Percentiles rank a stretch among this genome's conserved stretches.
These are phyloP conservation scores for Hololepta plana DNA, from an alignment of 2,888 invertebrate species.

Conservation along the genomic window DNA sequence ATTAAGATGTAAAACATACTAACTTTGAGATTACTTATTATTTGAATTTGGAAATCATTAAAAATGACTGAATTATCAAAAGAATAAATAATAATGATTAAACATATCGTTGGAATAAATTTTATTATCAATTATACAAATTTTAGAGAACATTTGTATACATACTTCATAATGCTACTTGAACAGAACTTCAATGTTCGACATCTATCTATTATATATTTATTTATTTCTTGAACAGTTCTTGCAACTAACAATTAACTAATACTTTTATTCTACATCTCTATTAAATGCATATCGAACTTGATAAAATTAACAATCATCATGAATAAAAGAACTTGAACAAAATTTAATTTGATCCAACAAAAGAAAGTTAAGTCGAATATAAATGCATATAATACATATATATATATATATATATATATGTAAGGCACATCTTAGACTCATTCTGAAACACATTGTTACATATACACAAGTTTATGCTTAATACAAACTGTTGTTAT, in stretches of 20 bases:
- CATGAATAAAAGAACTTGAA: conserved; percentile 5
- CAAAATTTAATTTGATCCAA: conserved; percentile 2
- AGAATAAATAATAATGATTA: too few species aligned
- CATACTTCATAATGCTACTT: too few species aligned
- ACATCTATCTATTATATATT: too few species aligned
- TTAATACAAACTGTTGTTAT: conserved; percentile 15
- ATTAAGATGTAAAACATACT: conserved; percentile 1
- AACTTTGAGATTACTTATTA: not conserved
- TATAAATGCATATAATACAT: conserved; percentile 5
- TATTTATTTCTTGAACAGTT: too few species aligned
- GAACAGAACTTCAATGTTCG: too few species aligned
- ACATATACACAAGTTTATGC: conserved; percentile 20
- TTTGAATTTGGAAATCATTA: too few species aligned
- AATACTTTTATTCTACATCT: too few species aligned
- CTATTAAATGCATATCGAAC: too few species aligned
- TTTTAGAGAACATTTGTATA: too few species aligned
- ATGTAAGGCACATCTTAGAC: conserved; percentile 8
- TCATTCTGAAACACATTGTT: conserved; percentile 20
- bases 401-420: conserved; percentile 4
- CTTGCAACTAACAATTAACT: too few species aligned
- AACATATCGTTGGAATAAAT: conserved; percentile 18
- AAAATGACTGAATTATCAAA: conserved; percentile 18
- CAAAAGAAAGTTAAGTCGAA: conserved; percentile 7
- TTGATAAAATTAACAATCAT: conserved; percentile 8
- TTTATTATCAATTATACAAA: too few species aligned